Evolutionary conservation across 1,140 invertebrate species (phyloP), one percentile per base, ranked within the genome.

Genomic region (Drosophila virilis): DNA sequence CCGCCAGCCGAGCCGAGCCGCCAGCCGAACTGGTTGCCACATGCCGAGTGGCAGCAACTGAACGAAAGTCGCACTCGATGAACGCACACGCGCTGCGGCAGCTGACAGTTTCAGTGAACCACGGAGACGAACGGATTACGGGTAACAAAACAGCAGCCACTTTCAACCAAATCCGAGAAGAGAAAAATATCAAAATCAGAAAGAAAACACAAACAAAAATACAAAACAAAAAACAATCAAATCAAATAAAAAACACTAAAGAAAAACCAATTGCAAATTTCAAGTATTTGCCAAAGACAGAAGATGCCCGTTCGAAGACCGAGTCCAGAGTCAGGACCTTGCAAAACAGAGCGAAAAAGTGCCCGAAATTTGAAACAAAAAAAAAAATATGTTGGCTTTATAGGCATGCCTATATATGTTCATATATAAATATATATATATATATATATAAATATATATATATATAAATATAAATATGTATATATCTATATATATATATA

Each of bases 41-140:
- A 28, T 28, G 22, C 22, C 22, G 22, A 28, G 22, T 3, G 22
- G 22, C 22, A 28, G 22, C 64, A 77, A 82, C 83, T 89, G 45
- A 91, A 91, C 90, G 90, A 91, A 91, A 88, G 74, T 86, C 78
- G 72, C 75, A 89, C 84, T 91, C 82, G 82, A 79, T 73, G 70
- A 72, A 79, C 70, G 78, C 74, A 85, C 74, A 85, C 79, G 74
- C 70, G 79, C 71, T 84, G 78, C 78, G 78, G 79, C 84, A 82
- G 81, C 84, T 90, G 84, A 83, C 91, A 91, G 90, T 91, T 91
- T 91, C 84, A 91, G 90, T 91, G 90, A 91, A 91, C 90, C 90
- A 91, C 86, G 83, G 90, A 91, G 90, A 85, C 85, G 90, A 90
- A 91, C 90, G 90, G 83, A 88, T 89, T 91, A 85, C 90, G 90